Evolutionary conservation across 2,888 invertebrate genomes (phyloP), one percentile per base, ranked within the genome.

Genomic region (Nephrocerus scutellatus): DNA sequence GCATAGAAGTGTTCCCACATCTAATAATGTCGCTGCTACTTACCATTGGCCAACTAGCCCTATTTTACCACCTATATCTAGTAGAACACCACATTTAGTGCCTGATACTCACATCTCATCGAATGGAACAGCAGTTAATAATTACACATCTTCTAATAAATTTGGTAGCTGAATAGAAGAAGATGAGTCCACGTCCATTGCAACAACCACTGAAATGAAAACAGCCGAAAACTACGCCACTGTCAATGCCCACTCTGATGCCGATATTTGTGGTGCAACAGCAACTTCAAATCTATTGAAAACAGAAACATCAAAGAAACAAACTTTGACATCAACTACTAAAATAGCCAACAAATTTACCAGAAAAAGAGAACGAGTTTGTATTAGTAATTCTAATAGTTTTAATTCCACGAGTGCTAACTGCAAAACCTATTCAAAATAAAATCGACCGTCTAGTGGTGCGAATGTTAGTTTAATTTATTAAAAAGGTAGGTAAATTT

Each of bases 31-130:
- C 56, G 63, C 77, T 52, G 73, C 75, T 53, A 75, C 81, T 50
- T 82, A 84, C 62, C 83, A 84, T 44, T 86, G 86, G 86, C 84
- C 86, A 48, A 81, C 80, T 46, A 84, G 84, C 63, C 81, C 84
- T 48, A 76, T 84, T 51, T 72, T 85, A 56, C 82, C 84, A 54
- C 78, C 82, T 41, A 74, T 79, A 51, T 75, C 77, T 54, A 77
- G 79, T 53, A 73, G 84, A 55, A 79, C 82, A 53, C 77, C 77
- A 47, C 82, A 83, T 63, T 75, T 83, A 44, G 80, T 82, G 48
- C 81, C 83, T 30, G 83, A 83, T 62, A 79, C 78, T 62, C 64
- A 63, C 58, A 62, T 65, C 60, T 57, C 64, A 65, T 64, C 65
- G 62, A 66, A 62, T 56, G 65, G 64, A 62, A 63, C 67, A 57